Evolutionary conservation across 1,140 invertebrate species (phyloP), one percentile per base, ranked within the genome.

Genomic region (Drosophila pseudoananassae): DNA sequence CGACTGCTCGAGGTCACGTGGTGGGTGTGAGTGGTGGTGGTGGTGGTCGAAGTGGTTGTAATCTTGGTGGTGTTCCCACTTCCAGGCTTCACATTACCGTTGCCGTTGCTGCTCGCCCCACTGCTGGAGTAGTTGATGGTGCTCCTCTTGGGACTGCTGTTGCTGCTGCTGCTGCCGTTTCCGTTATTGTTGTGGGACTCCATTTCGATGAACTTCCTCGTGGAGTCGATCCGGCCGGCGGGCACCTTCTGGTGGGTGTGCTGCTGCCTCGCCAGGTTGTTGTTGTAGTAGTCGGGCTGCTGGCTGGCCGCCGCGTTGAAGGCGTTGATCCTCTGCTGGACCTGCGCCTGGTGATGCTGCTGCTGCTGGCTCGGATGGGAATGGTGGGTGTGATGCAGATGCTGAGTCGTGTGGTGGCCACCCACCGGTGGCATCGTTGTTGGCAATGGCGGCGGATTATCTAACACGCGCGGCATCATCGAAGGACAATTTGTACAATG

Each of bases 401-500:
- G 78, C 31, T 69, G 73, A 25, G 76, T 69, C 20, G 50, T 52
- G 63, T 79, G 73, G 55, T 76, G 76, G 60, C 80, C 78, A 63
- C 85, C 85, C 58, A 89, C 63, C 4, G 91, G 91, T 64, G 91
- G 91, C 84, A 91, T 90, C 55, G 91, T 91, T 49, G 91, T 80
- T 69, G 91, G 91, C 76, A 92, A 82, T 76, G 91, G 91, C 73
- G 91, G 91, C 74, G 91, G 90, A 83, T 91, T 90, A 76, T 91
- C 89, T 91, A 85, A 74, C 71, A 60, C 74, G 61, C 49, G 47
- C 43, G 43, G 3, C 63, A 25, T 51, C 25, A 27, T 47, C 51
- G 38, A 15, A 76, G 75, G 71, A 76, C 61, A 75, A 75, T 74
- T 73, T 68, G 46, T 51, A 68, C 51, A 70, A 47, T 76, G 55